These are phyloP conservation scores for Penaeus indicus DNA, from an alignment of 1,140 invertebrate genomes.

Conservation along the genomic window DNA sequence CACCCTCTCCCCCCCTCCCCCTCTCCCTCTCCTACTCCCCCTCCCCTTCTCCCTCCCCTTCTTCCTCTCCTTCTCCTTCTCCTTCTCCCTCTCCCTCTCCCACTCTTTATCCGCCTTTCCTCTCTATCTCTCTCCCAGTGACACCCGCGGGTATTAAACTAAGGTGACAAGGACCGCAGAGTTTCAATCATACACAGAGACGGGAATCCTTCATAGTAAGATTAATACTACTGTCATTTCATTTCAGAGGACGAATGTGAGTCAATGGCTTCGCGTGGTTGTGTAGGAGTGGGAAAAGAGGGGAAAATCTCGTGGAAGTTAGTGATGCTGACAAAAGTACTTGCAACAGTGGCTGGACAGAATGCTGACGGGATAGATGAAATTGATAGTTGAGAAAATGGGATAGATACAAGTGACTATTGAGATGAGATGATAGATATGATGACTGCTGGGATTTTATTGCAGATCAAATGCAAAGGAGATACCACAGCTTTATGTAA, in stretches of 20 bases:
- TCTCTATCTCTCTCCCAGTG: neutral
- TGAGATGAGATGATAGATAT: too few species aligned
- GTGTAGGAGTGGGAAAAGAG: neutral
- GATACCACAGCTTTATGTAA: too few species aligned
- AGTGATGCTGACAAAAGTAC: too few species aligned
- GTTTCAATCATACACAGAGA: too few species aligned
- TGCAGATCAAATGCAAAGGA: too few species aligned
- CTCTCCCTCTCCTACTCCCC: neutral
- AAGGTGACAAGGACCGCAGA: too few species aligned
- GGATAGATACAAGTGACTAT: neutral
- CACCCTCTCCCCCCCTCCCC: neutral
- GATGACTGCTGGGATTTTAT: too few species aligned
- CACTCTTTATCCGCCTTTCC: neutral
- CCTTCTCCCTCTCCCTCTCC: neutral
- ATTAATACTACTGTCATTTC: too few species aligned
- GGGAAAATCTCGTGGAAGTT: neutral
- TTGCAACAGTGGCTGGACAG: too few species aligned
- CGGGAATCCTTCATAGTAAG: too few species aligned
- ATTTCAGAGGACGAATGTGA: too few species aligned
- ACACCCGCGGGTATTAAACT: neutral
- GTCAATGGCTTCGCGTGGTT: neutral
- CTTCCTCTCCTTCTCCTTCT: neutral
- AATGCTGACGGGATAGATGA: neutral
- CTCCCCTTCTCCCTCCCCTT: neutral
- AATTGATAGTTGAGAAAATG: neutral